phyloP scores from a whole-genome alignment of 2,888 invertebrate genomes.

The Bombylius discolor region DNA sequence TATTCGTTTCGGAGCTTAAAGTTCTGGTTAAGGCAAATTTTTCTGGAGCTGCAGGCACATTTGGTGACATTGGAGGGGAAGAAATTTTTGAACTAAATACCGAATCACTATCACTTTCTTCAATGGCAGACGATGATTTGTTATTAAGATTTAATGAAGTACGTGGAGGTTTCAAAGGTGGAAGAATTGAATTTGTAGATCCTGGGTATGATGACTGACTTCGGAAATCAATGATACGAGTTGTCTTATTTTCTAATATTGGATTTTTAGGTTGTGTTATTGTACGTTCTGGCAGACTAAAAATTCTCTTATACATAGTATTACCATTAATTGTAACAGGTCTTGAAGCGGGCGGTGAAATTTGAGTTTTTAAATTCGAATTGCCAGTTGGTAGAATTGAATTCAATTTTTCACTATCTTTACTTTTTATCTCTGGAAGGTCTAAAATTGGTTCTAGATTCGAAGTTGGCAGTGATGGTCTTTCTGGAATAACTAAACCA shows the following conservation, averaged over 20 bases:
- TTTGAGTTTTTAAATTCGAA: slow-evolving; percentile 23
- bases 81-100: slow-evolving; percentile 76
- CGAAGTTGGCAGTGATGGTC: slow-evolving; percentile 38
- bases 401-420: slow-evolving; percentile 40
- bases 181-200: slow-evolving; percentile 14
- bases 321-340: slow-evolving; percentile 30
- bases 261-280: neutral
- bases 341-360: slow-evolving; percentile 19
- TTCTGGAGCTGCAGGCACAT: slow-evolving; percentile 39
- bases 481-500: slow-evolving; percentile 79
- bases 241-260: neutral
- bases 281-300: slow-evolving; percentile 9
- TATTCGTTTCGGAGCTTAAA: slow-evolving; percentile 58
- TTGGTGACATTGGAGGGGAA: slow-evolving; percentile 57
- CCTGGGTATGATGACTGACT: neutral
- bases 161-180: slow-evolving; percentile 32
- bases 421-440: slow-evolving; percentile 72
- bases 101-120: slow-evolving; percentile 62
- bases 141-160: slow-evolving; percentile 27
- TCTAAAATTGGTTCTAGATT: slow-evolving; percentile 48
- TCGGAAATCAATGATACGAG: neutral
- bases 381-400: slow-evolving; percentile 27
- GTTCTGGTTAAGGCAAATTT: slow-evolving; percentile 51
- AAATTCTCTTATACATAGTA: slow-evolving; percentile 26
- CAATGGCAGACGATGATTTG: slow-evolving; percentile 18